A percentile compares a stretch with the other conserved stretches of the same genome.
Evolutionary conservation across 2,797 vertebrate species (phyloP).

Genomic region (Bovichtus variegatus): DNA sequence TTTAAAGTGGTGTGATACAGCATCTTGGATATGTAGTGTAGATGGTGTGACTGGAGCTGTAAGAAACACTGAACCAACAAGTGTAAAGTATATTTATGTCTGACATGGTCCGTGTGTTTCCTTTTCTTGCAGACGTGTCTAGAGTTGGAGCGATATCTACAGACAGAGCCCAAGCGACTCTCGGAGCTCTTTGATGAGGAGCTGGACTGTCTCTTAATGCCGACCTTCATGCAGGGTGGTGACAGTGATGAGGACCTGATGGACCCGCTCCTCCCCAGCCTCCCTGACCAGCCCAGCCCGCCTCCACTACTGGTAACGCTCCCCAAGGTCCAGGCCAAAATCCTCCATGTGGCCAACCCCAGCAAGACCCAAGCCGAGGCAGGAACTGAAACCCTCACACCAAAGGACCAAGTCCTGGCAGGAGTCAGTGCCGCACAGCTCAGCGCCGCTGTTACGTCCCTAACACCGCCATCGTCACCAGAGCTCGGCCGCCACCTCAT

Average conservation of each 20-base stretch:
- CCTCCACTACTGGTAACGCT: slow-evolving; percentile 88
- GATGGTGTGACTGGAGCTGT: not conserved
- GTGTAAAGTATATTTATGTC: slow-evolving; percentile 10
- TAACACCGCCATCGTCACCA: slow-evolving; percentile 95
- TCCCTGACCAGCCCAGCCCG: slow-evolving; percentile 86
- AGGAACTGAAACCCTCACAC: slow-evolving; percentile 46
- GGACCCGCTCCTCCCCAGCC: slow-evolving; percentile 87
- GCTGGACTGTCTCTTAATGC: slow-evolving; percentile 91
- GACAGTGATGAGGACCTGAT: slow-evolving; percentile 88
- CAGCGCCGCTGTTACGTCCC: slow-evolving; percentile 93
- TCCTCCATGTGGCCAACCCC: slow-evolving; percentile 77
- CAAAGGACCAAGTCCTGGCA: slow-evolving; percentile 82
- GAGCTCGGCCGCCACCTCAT: slow-evolving; percentile 94
- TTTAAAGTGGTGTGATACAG: not conserved
- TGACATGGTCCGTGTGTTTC: slow-evolving; percentile 29
- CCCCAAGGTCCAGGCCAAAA: slow-evolving; percentile 88
- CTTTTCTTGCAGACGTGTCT: slow-evolving; percentile 90
- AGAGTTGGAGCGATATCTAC: slow-evolving; percentile 94
- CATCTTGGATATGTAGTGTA: not conserved
- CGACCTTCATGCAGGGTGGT: slow-evolving; percentile 86
- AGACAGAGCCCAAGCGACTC: slow-evolving; percentile 93
- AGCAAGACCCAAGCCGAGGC: slow-evolving; percentile 57
- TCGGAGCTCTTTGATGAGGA: slow-evolving; percentile 93
- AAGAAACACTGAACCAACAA: not conserved
- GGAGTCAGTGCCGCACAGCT: slow-evolving; percentile 91